Conservation (phyloP, 2,888 invertebrate genomes). For the Phyto melanocephala region DNA sequence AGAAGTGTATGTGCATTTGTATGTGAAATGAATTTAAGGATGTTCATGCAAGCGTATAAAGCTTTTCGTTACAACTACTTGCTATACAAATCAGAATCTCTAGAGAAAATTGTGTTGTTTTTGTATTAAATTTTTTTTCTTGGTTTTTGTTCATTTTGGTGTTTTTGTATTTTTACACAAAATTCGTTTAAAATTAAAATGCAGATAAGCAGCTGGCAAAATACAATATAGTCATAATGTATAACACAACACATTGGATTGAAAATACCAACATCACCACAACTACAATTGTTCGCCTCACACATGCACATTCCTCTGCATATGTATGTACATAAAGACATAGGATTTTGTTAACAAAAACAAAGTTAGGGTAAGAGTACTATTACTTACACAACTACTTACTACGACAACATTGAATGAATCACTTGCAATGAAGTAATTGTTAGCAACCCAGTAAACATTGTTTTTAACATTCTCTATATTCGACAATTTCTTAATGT, state of each 20-base stretch:
- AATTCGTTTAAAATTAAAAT: conserved; percentile 67
- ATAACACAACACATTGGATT: conserved; percentile 46
- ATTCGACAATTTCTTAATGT: too few relatives aligned
- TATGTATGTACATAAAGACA: conserved; percentile 6
- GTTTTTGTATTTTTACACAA: conserved; percentile 56
- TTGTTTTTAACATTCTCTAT: not conserved
- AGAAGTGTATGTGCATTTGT: not conserved
- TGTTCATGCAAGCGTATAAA: conserved; percentile 35
- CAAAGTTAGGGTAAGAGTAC: conserved; percentile 12
- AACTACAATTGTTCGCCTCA: conserved; percentile 37
- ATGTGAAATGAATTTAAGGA: conserved; percentile 3
- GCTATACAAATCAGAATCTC: conserved; percentile 48
- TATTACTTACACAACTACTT: conserved; percentile 31
- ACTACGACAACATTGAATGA: conserved; percentile 10
- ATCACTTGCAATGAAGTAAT: conserved; percentile 2
- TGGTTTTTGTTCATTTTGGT: conserved; percentile 1
- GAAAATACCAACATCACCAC: conserved; percentile 43
- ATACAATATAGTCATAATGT: conserved; percentile 58
- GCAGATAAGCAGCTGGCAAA: conserved; percentile 66
- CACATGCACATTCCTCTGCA: conserved; percentile 37
- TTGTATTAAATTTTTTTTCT: not conserved
- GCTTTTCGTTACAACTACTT: conserved; percentile 45
- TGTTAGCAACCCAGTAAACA: conserved; percentile 35
- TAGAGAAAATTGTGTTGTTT: conserved; percentile 50
- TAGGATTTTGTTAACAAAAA: too few relatives aligned